Percentiles rank a stretch among this genome's conserved stretches.
These are phyloP conservation scores for Drosophila azteca DNA, from an alignment of 1,140 invertebrate genomes.

Conservation along the genomic window DNA sequence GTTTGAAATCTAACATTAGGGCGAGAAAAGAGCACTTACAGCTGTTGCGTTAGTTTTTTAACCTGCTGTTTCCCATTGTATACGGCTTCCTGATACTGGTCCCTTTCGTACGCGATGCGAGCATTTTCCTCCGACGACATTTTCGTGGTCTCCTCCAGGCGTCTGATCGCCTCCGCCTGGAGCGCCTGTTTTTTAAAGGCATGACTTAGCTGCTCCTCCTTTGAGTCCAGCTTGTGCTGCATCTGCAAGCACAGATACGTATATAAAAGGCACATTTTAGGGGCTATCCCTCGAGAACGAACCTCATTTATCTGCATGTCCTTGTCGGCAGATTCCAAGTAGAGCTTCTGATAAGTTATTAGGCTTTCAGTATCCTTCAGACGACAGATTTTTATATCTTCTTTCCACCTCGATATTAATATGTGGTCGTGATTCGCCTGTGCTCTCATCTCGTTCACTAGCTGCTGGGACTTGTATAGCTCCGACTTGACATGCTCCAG, in stretches of 20 bases:
- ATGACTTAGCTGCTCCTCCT: slow-evolving; percentile 85
- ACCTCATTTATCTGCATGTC: slow-evolving; percentile 56
- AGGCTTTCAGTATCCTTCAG: background rate
- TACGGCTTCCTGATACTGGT: too few species aligned
- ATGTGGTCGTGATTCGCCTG: background rate
- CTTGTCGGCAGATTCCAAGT: slow-evolving; percentile 39
- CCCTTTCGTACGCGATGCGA: too few species aligned
- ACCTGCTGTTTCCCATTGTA: too few species aligned
- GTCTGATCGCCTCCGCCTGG: slow-evolving; percentile 86
- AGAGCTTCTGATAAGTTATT: slow-evolving; percentile 47
- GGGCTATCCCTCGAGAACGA: background rate
- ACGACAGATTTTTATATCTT: slow-evolving; percentile 15
- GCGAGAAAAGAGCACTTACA: too few species aligned
- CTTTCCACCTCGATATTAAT: too few species aligned
- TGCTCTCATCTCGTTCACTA: slow-evolving; percentile 25
- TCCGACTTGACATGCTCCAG: slow-evolving; percentile 15
- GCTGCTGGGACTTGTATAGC: slow-evolving; percentile 6
- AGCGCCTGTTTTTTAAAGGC: slow-evolving; percentile 84
- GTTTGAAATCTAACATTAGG: slow-evolving; percentile 41
- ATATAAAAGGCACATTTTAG: background rate
- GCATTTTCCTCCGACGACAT: slow-evolving; percentile 86
- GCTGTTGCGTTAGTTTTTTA: too few species aligned
- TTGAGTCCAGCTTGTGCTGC: slow-evolving; percentile 84
- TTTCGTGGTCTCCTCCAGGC: slow-evolving; percentile 86
- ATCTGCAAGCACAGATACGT: slow-evolving; percentile 73